phyloP scores from a whole-genome alignment of 2,888 invertebrate genomes.

The Scelioninae gen. 1 region DNA sequence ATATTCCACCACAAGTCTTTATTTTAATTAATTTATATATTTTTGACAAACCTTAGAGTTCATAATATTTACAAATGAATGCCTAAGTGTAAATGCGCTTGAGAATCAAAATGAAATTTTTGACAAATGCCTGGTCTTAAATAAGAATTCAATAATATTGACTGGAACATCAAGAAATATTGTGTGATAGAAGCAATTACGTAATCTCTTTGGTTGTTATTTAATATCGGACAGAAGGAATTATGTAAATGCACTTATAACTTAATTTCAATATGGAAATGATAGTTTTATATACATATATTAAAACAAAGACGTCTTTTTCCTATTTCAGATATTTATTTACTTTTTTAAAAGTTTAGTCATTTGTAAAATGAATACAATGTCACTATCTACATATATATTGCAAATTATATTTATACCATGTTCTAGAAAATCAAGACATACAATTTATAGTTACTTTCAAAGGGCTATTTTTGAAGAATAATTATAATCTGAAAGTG shows the following conservation, averaged over 20 bases:
- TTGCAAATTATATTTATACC: too few species aligned
- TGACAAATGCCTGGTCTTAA: not conserved
- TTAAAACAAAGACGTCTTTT: not conserved
- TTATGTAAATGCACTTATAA: conserved; percentile 3
- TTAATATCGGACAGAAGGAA: conserved; percentile 16
- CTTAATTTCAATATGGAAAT: not conserved
- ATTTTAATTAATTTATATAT: too few species aligned
- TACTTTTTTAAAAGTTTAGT: too few species aligned
- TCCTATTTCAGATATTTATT: not conserved
- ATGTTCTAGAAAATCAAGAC: too few species aligned
- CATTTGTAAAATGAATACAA: not conserved
- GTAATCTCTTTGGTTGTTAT: conserved; percentile 14
- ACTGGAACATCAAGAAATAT: not conserved
- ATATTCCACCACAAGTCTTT: not conserved
- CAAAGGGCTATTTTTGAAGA: not conserved
- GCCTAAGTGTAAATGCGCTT: conserved; percentile 4
- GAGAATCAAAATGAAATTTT: not conserved
- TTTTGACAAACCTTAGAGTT: too few species aligned
- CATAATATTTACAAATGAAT: not conserved
- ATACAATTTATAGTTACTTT: too few species aligned
- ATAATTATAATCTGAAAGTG: conserved; percentile 6
- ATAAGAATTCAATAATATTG: not conserved
- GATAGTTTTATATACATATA: not conserved
- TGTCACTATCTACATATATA: too few species aligned
- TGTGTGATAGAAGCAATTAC: conserved; percentile 4